Evolutionary conservation across 2,113 vertebrate genomes (phyloP).

Genomic region (Gobius niger): DNA sequence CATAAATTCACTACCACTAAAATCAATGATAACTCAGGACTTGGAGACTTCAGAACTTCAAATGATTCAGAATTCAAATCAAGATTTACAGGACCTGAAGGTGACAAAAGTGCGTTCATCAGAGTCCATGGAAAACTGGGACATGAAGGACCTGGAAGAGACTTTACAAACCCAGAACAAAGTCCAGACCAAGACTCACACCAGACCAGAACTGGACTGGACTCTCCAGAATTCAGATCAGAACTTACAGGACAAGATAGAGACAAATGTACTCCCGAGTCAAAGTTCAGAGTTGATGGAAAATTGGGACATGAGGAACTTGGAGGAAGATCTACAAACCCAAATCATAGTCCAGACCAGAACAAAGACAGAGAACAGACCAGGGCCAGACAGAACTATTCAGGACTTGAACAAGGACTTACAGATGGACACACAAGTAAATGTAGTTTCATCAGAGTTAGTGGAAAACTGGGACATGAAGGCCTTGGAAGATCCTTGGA

Average conservation of each 20-base stretch:
- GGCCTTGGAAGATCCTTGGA: not conserved
- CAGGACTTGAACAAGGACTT: too few relatives aligned
- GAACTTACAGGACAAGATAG: not conserved
- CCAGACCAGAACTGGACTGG: not conserved
- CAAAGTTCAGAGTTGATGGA: not conserved
- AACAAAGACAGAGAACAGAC: too few relatives aligned
- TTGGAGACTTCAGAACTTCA: not conserved
- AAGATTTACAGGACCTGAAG: not conserved
- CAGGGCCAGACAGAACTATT: too few relatives aligned
- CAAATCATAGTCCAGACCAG: too few relatives aligned
- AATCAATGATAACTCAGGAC: not conserved
- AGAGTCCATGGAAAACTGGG: not conserved
- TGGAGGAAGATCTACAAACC: too few relatives aligned
- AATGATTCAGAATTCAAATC: not conserved
- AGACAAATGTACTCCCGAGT: not conserved
- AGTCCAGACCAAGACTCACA: not conserved
- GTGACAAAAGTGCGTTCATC: not conserved
- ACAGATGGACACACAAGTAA: too few relatives aligned
- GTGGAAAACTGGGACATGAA: too few relatives aligned
- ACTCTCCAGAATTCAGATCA: not conserved
- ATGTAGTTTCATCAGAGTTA: too few relatives aligned
- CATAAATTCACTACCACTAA: not conserved
- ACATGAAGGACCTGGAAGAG: not conserved
- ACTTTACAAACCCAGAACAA: not conserved
- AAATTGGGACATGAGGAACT: not conserved